Base-by-base conservation (phyloP, 2,888 invertebrate genomes). In the Scaeva pyrastri region DNA sequence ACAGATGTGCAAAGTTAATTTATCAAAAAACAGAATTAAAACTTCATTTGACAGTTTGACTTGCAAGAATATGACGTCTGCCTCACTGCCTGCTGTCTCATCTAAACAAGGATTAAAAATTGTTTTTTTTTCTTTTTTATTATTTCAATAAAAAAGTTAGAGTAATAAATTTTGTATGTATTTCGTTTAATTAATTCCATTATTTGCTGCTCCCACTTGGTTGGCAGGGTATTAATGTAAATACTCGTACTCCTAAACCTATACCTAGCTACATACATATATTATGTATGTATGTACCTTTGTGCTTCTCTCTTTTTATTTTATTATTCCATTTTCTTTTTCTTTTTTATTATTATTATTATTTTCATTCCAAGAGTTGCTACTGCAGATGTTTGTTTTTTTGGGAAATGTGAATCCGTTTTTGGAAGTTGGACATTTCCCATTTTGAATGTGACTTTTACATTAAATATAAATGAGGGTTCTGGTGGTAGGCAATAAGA, bases 361-460 rank as follows among this genome's bases (percentile, higher is more conserved):
- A 16, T 39, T 36, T 68, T 43, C 31, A 52, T 19, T 60, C n/a
- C 26, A 43, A 56, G 43, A 64, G 48, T 68, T 64, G 74, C 86
- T 62, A 74, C 73, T 74, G 86, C 86, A 86, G 86, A 86, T 86
- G 86, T 86, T 82, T 75, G 41, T 66, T 68, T 39, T 58, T 71
- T 43, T 55, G 58, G 36, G 52, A 78, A 70, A 45, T 58, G 71
- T 66, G 74, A 86, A 81, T 71, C 71, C 64, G 66, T 73, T 86
- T 76, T 81, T 86, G 50, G 86, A 86, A 77, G 78, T 86, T 78
- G 50, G 86, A 86, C 81, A 82, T 86, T 78, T 86, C 36, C 86
- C 86, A 86, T 86, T 86, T 86, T 86, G 86, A 74, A 82, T 78
- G 62, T 86, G 85, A 86, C 85, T 86, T 81, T 72, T 70, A 68